These are phyloP conservation scores for Paracentrotus lividus DNA, from an alignment of 53 echinoderm and acorn worm genomes.

Conservation along the genomic window DNA sequence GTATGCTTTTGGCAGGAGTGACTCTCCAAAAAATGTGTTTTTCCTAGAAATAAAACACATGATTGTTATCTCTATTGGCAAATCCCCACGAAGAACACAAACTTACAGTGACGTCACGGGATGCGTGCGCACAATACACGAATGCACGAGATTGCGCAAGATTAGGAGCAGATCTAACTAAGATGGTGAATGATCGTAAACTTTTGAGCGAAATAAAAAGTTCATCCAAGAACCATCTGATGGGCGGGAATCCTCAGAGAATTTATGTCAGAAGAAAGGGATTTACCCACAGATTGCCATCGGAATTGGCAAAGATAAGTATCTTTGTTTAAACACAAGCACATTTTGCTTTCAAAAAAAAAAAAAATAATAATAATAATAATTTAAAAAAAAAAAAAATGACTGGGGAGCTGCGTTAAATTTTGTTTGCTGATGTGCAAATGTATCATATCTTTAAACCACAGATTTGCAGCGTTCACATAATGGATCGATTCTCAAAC, in stretches of 20 bases:
- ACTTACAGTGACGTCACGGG: not conserved
- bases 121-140: not conserved
- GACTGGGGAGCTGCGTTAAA: too few relatives aligned
- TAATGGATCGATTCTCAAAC: not conserved
- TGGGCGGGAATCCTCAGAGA: constrained; percentile 15
- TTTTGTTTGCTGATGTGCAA: too few relatives aligned
- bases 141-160: constrained; percentile 12
- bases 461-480: not conserved
- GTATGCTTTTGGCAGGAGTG: not conserved
- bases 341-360: not conserved
- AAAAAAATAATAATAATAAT: not conserved
- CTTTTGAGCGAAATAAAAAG: constrained; percentile 30
- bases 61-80: not conserved
- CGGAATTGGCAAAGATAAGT: not conserved
- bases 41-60: not conserved
- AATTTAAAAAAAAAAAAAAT: too few relatives aligned
- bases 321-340: too few relatives aligned
- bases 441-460: too few relatives aligned
- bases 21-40: not conserved
- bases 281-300: constrained; percentile 19
- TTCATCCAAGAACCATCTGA: constrained; percentile 10
- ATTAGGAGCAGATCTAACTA: not conserved
- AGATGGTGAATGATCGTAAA: not conserved
- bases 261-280: not conserved
- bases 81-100: not conserved